Evolutionary conservation across 92 coral and sea anemone genomes (phyloP), one percentile per base, ranked within the genome.

Genomic region (Epizoanthus scotinus): DNA sequence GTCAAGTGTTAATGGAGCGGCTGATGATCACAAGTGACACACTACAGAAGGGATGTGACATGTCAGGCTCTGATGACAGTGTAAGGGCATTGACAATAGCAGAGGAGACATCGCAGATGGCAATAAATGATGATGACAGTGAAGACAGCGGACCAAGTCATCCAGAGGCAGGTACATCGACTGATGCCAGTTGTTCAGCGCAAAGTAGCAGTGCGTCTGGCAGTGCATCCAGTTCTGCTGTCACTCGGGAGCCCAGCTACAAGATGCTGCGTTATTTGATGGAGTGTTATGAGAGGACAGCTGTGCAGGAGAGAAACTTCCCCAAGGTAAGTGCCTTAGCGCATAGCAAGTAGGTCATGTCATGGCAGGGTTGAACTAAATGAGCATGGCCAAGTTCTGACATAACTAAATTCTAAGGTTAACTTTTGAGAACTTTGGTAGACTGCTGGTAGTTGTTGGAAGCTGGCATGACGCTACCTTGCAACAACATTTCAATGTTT

Each of bases 41-140:
- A 59, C 63, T 6, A 15, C 52, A 58, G 57, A 75, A 75, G 22
- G 54, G 22, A 57, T 38, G 67, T 58, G 81, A 57, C 24, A 21
- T 73, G n/a, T 49, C 79, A 29, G 56, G 38, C 0, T 59, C 54
- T 13, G 47, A 52, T 21, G 38, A 75, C 63, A 58, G 68, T 21
- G 34, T 57, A 9, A 58, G 67, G 38, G 81, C 81, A 58, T 59
- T 75, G 34, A 75, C 81, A 1, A 75, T 75, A 58, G 68, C 81
- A 0, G 81, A 75, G 56, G 81, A 75, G 57, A 75, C 81, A 34
- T 75, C 81, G 15, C 81, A 75, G 20, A 75, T 75, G 81, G 50
- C 61, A 55, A 75, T 75, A 26, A 75, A 36, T 36, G 81, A 75
- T 75, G 78, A 71, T 71, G 79, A 18, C 55, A 21, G 14, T 31